Base-by-base conservation (phyloP, 2,888 invertebrate species). In the Ornithoptera alexandrae region DNA sequence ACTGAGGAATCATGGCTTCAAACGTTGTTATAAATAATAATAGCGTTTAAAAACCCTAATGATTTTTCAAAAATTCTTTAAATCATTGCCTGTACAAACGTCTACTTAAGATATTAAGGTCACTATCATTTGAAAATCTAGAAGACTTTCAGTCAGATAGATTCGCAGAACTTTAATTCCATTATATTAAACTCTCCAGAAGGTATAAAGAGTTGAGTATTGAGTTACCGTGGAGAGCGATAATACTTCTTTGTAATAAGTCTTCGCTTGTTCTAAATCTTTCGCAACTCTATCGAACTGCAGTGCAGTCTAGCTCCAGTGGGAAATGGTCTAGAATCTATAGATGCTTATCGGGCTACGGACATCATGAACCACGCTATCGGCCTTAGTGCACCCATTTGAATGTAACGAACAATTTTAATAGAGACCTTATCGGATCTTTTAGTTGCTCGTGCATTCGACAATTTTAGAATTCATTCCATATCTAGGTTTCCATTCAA, bases 321-420 rank as follows among this genome's bases (percentile, higher is more conserved):
- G 77, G 78, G 77, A 81, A 84, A 82, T 80, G 77, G 82, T 80
- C 77, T 81, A 79, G 79, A 81, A 80, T 82, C 78, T 73, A 73
- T 80, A 79, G 84, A 88, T 84, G 79, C 79, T 83, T 84, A 86
- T 87, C 83, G 77, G 75, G 78, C 75, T 71, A 68, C 72, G 70
- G 67, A 72, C 65, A 73, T 73, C 73, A 74, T 71, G 71, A 66
- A 71, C 71, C 69, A 62, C 61, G 67, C 64, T 70, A 63, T 65
- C 69, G 65, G 67, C 67, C 62, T 67, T 62, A 62, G 68, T 71
- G 71, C 64, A 62, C 71, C 71, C 68, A 68, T 73, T 73, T 72
- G 71, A 72, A 73, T 71, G 70, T 73, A 71, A 68, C 70, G 71
- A 73, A 65, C 62, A 62, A 65, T 69, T 69, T 68, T 68, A 46